phyloP scores from a whole-genome alignment of 2,888 invertebrate species.

The Escarpia spicata region DNA sequence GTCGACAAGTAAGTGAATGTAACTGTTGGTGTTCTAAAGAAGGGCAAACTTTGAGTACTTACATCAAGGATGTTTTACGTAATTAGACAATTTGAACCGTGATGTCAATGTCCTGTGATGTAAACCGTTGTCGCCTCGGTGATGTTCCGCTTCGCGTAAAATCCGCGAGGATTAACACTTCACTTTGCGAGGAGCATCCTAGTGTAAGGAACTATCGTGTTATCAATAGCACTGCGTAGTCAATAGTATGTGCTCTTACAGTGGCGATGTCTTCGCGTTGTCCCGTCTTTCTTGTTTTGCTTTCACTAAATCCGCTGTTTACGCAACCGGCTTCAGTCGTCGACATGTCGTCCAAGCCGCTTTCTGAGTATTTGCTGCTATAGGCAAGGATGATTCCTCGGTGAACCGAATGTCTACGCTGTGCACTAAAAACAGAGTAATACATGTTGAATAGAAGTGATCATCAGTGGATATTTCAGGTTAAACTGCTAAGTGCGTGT shows the following conservation, averaged over 20 bases:
- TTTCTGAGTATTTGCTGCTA: background rate
- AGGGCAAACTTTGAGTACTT: too few species aligned
- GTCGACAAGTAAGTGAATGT: too few species aligned
- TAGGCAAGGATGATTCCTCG: background rate
- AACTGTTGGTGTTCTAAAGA: too few species aligned
- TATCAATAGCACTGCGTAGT: background rate
- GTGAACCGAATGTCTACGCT: background rate
- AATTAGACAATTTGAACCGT: too few species aligned
- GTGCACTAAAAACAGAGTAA: background rate
- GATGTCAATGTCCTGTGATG: too few species aligned
- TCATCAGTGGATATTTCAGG: background rate
- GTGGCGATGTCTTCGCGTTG: background rate
- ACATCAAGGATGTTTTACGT: too few species aligned
- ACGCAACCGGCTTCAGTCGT: background rate
- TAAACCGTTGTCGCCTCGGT: too few species aligned
- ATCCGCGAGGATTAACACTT: background rate
- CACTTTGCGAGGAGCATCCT: background rate
- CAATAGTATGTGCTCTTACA: background rate
- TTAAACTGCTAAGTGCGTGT: background rate
- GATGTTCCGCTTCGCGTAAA: too few species aligned
- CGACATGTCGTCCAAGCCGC: background rate
- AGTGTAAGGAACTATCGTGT: background rate
- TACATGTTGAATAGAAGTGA: background rate
- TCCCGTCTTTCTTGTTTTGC: background rate
- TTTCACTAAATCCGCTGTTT: background rate